Evolutionary conservation across 2,888 invertebrate genomes (phyloP), one percentile per base, ranked within the genome.

Genomic region (Galerucella nymphaeae): DNA sequence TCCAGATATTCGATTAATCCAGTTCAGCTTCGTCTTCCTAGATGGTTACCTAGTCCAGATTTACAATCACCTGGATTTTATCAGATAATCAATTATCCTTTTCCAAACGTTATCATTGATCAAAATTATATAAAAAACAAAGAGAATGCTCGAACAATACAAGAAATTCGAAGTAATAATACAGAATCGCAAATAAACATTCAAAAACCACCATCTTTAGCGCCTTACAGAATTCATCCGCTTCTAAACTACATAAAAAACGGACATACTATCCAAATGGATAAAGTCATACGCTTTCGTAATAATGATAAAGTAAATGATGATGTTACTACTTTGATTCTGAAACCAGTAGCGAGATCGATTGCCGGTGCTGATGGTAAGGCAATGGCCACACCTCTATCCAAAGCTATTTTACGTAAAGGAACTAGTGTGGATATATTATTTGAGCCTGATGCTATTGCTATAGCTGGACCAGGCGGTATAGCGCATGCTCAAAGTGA

Each of bases 401-500:
- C 93, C 0, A 88, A 88, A 77, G 93, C 93, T 10, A 84, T 92
- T 41, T 86, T 93, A 16, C 88, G 89, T 70, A 87, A 88, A 76
- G 91, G 91, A 30, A 88, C 88, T 57, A 87, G 88, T 70, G 92
- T 90, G 0, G 90, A 91, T 74, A 90, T 94, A 62, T 85, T 90
- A 20, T 93, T 92, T 82, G 88, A 90, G 75, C 94, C 94, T 2
- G 88, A 89, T 74, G 92, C 93, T 0, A 89, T 92, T 0, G 94
- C 94, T 3, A 89, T 94, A 5, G 93, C 90, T 2, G 94, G 94
- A 8, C 93, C 93, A 45, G 93, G 93, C 5, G 94, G 94, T 10
- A 89, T 91, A 64, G 94, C 94, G 0, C 93, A 93, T 82, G 93
- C 94, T 0, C 90, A 93, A 82, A 93, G 93, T 70, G 92, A 93